These are phyloP conservation scores for Holacanthus passer DNA, from an alignment of 2,113 vertebrate genomes.

Conservation along the genomic window DNA sequence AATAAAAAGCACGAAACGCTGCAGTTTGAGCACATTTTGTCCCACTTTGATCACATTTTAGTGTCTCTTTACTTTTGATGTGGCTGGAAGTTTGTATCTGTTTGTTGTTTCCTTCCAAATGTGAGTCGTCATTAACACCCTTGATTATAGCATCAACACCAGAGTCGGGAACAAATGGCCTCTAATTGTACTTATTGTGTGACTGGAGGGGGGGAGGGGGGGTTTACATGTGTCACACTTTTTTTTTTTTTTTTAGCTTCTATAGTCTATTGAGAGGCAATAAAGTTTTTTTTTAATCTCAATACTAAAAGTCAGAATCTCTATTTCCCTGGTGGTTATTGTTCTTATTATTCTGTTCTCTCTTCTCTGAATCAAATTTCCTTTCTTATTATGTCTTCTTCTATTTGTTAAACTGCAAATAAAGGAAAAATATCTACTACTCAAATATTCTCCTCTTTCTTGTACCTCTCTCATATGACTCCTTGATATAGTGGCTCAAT, in stretches of 20 bases:
- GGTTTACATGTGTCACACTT: neutral
- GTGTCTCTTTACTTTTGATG: neutral
- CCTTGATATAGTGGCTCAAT: neutral
- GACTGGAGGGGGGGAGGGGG: neutral
- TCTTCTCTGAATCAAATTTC: neutral
- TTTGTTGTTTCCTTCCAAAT: constrained; percentile 79
- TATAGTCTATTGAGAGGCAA: neutral
- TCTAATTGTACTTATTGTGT: constrained; percentile 55
- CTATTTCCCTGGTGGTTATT: neutral
- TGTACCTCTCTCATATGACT: neutral
- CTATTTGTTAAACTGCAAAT: neutral
- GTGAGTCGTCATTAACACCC: constrained; percentile 80
- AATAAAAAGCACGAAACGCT: too few relatives aligned
- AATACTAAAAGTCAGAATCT: neutral
- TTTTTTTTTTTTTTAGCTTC: neutral
- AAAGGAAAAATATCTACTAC: neutral
- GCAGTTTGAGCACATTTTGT: neutral
- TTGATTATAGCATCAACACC: constrained; percentile 68
- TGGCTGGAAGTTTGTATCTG: constrained; percentile 38
- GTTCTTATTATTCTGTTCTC: neutral
- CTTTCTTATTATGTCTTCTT: neutral
- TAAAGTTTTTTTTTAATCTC: neutral
- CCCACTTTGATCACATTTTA: neutral
- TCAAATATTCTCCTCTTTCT: neutral
- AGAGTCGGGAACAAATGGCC: constrained; percentile 81